Conservation (phyloP, 35 echinoderm and acorn worm species). For the Diadema setosum region DNA sequence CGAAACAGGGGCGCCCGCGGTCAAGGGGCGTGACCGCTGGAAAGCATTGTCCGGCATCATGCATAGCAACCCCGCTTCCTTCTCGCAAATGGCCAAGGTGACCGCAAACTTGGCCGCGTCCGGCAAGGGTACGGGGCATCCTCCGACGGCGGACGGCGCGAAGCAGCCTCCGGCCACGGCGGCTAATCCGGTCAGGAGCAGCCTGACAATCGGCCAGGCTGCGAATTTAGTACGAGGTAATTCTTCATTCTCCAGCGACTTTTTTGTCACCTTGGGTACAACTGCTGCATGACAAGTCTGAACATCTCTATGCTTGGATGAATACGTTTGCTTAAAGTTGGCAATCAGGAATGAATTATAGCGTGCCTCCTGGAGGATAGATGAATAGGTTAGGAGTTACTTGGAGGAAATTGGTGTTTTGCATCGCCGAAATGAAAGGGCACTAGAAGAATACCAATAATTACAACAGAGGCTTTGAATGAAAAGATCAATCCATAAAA, state of each 20-base stretch:
- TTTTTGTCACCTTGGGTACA: too few relatives aligned
- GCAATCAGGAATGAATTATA: too few relatives aligned
- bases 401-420: too few relatives aligned
- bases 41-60: background rate
- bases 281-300: too few relatives aligned
- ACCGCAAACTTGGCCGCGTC: background rate
- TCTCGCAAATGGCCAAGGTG: background rate
- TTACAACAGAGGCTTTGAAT: too few relatives aligned
- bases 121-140: background rate
- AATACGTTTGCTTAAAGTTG: too few relatives aligned
- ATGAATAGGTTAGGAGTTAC: too few relatives aligned
- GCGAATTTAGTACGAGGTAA: background rate
- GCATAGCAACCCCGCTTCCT: background rate
- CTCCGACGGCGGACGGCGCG: background rate
- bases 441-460: too few relatives aligned
- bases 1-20: background rate
- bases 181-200: background rate
- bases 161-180: background rate
- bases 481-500: too few relatives aligned
- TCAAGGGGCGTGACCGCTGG: constrained; percentile 2
- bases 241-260: background rate
- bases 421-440: too few relatives aligned
- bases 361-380: too few relatives aligned
- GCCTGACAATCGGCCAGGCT: background rate
- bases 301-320: too few relatives aligned